These are phyloP conservation scores for Drosophila kambysellisi DNA, from an alignment of 2,888 invertebrate genomes.

Conservation along the genomic window DNA sequence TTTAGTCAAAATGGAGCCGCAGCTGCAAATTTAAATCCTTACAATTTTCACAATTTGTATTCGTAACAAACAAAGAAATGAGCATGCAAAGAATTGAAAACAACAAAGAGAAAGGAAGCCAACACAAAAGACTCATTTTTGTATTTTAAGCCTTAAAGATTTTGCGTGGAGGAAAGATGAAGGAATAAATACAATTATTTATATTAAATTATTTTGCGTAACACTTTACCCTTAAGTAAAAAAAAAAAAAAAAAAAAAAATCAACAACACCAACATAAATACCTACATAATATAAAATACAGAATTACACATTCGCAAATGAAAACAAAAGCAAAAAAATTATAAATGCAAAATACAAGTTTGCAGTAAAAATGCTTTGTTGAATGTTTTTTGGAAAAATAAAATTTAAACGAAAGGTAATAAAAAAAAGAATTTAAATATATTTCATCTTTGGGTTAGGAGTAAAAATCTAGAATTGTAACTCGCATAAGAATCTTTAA, in stretches of 20 bases:
- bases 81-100: not conserved
- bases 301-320: slow-evolving; percentile 35
- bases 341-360: slow-evolving; percentile 28
- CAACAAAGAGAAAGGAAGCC: slow-evolving; percentile 2
- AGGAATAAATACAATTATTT: slow-evolving; percentile 55
- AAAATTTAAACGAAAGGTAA: slow-evolving; percentile 52
- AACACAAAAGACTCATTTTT: slow-evolving; percentile 60
- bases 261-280: slow-evolving; percentile 29
- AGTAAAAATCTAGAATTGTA: not conserved
- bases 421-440: not conserved
- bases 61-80: slow-evolving; percentile 1
- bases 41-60: slow-evolving; percentile 13
- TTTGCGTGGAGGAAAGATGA: slow-evolving; percentile 32
- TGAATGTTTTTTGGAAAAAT: slow-evolving; percentile 69
- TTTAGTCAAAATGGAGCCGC: slow-evolving; percentile 31
- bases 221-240: slow-evolving; percentile 39
- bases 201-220: slow-evolving; percentile 60
- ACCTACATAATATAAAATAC: slow-evolving; percentile 24
- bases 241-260: not conserved
- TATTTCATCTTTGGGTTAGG: not conserved
- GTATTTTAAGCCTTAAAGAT: slow-evolving; percentile 56
- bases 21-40: slow-evolving; percentile 15
- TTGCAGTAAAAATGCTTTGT: slow-evolving; percentile 68
- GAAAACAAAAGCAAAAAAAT: slow-evolving; percentile 6
- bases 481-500: not conserved